phyloP scores from a whole-genome alignment of 2,113 vertebrate species.

The Triplophysa siluroides region DNA sequence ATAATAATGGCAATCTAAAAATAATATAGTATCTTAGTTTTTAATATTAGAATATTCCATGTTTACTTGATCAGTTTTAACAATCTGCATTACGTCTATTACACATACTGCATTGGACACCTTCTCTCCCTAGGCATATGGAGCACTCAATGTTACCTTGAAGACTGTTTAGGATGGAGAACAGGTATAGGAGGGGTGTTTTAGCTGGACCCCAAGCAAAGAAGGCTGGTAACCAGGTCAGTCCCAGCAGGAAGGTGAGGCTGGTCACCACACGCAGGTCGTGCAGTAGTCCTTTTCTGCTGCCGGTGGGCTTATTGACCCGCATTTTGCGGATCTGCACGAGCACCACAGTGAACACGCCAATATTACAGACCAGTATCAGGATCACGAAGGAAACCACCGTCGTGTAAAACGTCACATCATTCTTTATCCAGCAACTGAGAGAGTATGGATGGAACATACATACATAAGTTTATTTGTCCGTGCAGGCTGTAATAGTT shows the following conservation, averaged over 20 bases:
- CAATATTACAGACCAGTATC: constrained; percentile 78
- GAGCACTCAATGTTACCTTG: constrained; percentile 75
- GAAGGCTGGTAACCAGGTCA: constrained; percentile 85
- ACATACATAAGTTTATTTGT: not conserved
- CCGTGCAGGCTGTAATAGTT: not conserved
- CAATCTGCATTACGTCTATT: no score
- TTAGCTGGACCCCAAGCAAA: constrained; percentile 78
- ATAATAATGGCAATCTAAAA: not conserved
- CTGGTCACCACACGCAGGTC: constrained; percentile 80
- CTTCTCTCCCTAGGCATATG: not conserved
- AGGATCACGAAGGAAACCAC: constrained; percentile 80
- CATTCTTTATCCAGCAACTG: constrained; percentile 86
- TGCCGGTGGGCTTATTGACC: constrained; percentile 63
- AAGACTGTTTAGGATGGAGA: constrained; percentile 82
- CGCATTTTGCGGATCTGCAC: constrained; percentile 77
- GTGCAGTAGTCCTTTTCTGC: constrained; percentile 57
- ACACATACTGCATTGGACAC: not conserved
- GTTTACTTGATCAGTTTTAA: not conserved
- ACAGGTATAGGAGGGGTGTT: constrained; percentile 81
- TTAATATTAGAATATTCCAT: not conserved
- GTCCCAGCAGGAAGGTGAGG: constrained; percentile 84
- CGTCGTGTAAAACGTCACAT: constrained; percentile 75
- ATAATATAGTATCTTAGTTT: not conserved
- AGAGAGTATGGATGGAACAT: constrained; percentile 26
- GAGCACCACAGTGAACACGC: constrained; percentile 81